phyloP scores from a whole-genome alignment of 1,140 invertebrate genomes.

The Drosophila ogumai region DNA sequence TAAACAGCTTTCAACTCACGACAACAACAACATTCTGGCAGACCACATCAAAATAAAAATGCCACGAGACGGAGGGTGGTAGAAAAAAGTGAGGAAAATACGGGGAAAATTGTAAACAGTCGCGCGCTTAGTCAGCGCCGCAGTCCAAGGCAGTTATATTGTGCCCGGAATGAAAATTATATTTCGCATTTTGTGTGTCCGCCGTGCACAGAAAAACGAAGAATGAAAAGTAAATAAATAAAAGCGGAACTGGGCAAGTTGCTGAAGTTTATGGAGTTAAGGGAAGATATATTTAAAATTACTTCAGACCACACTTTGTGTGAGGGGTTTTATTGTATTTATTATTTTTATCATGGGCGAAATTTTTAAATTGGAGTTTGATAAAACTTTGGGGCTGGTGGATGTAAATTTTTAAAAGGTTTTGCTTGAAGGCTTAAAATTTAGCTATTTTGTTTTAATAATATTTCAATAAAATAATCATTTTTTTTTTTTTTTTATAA shows the following conservation, averaged over 20 bases:
- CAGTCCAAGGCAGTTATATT: slow-evolving; percentile 53
- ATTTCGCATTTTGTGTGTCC: slow-evolving; percentile 44
- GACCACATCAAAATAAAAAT: slow-evolving; percentile 70
- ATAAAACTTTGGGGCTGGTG: not conserved
- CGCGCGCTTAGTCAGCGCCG: slow-evolving; percentile 59
- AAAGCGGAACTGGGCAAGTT: slow-evolving; percentile 34
- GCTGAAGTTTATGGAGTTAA: slow-evolving; percentile 48
- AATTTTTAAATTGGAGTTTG: slow-evolving; percentile 23
- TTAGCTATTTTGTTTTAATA: not conserved
- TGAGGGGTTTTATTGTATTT: slow-evolving; percentile 7
- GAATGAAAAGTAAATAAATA: slow-evolving; percentile 49
- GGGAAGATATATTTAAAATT: slow-evolving; percentile 42
- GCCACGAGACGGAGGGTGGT: not conserved
- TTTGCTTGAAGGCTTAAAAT: not conserved
- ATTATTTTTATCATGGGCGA: not conserved
- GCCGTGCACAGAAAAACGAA: slow-evolving; percentile 11
- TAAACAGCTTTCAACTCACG: slow-evolving; percentile 66
- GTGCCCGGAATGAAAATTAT: slow-evolving; percentile 56
- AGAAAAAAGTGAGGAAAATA: slow-evolving; percentile 27
- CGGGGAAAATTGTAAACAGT: slow-evolving; percentile 62
- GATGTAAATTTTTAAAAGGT: slow-evolving; percentile 1
- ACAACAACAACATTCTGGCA: slow-evolving; percentile 43
- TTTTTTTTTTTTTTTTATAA: no score
- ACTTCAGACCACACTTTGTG: slow-evolving; percentile 23
- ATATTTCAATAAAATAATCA: not conserved